A percentile compares a stretch with the other conserved stretches of the same genome.
Evolutionary conservation across 2,888 invertebrate genomes (phyloP).

Genomic region (Bombylius discolor): DNA sequence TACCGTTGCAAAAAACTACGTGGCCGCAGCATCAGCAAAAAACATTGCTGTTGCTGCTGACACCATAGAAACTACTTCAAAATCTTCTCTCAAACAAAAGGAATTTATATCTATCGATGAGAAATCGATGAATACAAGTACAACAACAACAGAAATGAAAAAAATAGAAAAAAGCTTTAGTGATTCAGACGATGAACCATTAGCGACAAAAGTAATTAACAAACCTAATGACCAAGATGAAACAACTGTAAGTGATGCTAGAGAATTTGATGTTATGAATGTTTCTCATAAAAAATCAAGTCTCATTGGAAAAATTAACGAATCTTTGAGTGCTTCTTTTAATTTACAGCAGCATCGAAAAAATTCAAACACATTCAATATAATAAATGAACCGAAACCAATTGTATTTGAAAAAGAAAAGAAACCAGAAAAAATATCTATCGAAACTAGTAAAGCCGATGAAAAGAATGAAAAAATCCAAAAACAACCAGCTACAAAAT

Average conservation of each 20-base stretch:
- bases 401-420: neutral
- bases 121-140: neutral
- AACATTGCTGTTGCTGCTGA: conserved; percentile 9
- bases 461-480: neutral
- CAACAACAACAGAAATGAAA: conserved; percentile 1
- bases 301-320: neutral
- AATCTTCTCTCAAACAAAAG: neutral
- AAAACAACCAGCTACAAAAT: neutral
- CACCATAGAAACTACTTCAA: neutral
- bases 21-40: conserved; percentile 23
- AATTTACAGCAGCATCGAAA: neutral
- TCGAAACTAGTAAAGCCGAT: neutral
- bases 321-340: too few species aligned
- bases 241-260: conserved; percentile 20
- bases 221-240: conserved; percentile 14
- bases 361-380: too few species aligned
- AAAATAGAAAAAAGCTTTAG: conserved; percentile 40
- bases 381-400: neutral
- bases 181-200: conserved; percentile 53
- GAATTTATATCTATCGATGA: neutral
- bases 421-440: neutral
- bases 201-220: conserved; percentile 42
- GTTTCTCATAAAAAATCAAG: conserved; percentile 11
- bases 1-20: neutral
- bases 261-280: neutral